Evolutionary conservation across 2,888 invertebrate species (phyloP).

Genomic region (Leucoma salicis): DNA sequence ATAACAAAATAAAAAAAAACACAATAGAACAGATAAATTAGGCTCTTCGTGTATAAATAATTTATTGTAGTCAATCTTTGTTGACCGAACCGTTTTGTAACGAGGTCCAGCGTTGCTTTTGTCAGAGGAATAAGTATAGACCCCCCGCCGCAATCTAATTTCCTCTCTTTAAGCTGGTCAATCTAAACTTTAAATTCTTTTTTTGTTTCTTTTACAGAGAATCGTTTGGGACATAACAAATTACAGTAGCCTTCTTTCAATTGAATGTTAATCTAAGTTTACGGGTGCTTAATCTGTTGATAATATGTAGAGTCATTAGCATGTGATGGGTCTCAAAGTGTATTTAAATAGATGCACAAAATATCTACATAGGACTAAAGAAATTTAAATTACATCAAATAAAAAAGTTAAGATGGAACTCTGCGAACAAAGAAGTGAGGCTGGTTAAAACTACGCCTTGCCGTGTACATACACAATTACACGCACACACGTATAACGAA

Average conservation of each 20-base stretch:
- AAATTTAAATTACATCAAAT: no score
- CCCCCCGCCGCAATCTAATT: conserved; percentile 68
- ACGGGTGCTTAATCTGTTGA: conserved; percentile 33
- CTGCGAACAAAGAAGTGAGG: no score
- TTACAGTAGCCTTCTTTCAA: conserved; percentile 30
- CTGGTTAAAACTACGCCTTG: no score
- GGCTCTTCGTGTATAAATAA: conserved; percentile 37
- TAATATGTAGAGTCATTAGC: conserved; percentile 39
- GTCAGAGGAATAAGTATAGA: conserved; percentile 43
- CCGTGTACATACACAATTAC: no score
- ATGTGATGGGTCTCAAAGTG: conserved; percentile 33
- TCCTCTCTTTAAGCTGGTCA: conserved; percentile 47
- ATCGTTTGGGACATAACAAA: conserved; percentile 22
- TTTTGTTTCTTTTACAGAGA: conserved; percentile 21
- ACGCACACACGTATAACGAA: no score
- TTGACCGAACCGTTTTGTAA: conserved; percentile 32
- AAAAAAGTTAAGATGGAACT: no score
- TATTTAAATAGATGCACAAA: neutral
- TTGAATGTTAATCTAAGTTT: conserved; percentile 20
- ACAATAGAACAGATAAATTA: conserved; percentile 35
- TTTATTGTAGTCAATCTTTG: conserved; percentile 43
- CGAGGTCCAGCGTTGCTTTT: conserved; percentile 53
- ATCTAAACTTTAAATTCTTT: conserved; percentile 35
- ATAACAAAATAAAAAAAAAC: no score
- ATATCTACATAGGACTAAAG: no score